A percentile compares a stretch with the other conserved stretches of the same genome.
phyloP scores from a whole-genome alignment of 2,113 vertebrate species.

The Epinephelus fuscoguttatus region DNA sequence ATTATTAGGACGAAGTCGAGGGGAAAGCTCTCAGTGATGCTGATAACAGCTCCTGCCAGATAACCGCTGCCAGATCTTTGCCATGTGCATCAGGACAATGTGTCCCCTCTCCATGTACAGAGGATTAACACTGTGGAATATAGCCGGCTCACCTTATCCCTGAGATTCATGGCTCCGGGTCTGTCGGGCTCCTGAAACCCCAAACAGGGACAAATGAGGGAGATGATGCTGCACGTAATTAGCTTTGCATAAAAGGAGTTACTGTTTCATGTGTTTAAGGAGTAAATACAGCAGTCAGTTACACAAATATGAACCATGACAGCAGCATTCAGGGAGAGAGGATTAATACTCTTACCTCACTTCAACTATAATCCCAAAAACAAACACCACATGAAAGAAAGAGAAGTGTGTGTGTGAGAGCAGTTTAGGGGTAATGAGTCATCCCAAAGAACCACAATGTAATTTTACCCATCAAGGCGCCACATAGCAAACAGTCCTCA shows the following conservation, averaged over 20 bases:
- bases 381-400: conserved; percentile 36
- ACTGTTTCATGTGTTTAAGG: neutral
- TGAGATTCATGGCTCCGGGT: conserved; percentile 74
- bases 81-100: conserved; percentile 58
- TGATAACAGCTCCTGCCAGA: conserved; percentile 72
- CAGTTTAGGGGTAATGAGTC: conserved; percentile 11
- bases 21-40: conserved; percentile 66
- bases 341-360: conserved; percentile 52
- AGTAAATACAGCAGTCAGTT: neutral
- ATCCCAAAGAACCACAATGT: neutral
- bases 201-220: conserved; percentile 40
- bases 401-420: conserved; percentile 11
- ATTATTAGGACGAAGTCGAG: conserved; percentile 80
- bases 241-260: neutral
- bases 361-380: conserved; percentile 5
- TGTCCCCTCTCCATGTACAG: conserved; percentile 56
- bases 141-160: conserved; percentile 77
- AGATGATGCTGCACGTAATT: neutral
- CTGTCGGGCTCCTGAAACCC: conserved; percentile 57
- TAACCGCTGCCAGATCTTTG: conserved; percentile 59
- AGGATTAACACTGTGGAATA: conserved; percentile 69
- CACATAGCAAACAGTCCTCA: conserved; percentile 7
- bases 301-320: conserved; percentile 3
- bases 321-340: neutral
- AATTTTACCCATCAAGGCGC: conserved; percentile 14